Evolutionary conservation across 1,140 invertebrate genomes (phyloP), one percentile per base, ranked within the genome.

Genomic region (Andrena cerasifolii): DNA sequence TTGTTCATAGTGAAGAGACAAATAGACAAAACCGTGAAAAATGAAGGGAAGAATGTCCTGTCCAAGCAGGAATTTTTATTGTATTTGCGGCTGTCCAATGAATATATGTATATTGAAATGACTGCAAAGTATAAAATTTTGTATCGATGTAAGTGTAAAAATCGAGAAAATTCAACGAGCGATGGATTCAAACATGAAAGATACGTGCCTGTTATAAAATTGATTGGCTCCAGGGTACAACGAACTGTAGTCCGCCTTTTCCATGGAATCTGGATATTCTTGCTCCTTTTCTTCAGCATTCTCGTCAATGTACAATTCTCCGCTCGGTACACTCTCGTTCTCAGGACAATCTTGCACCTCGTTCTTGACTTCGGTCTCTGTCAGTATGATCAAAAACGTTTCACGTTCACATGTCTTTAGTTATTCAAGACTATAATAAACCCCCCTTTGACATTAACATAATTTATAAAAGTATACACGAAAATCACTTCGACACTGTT

Each of bases 131-230:
- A 49, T 49, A 5, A 49, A 49, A 49, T 5, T 49, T 49, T 18
- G 4, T 16, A n/a, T 49, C 16, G 6, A 49, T 5, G 18, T 49
- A 5, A 16, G 18, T n/a, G 33, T 21, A 1, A 7, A 43, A 18
- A 6, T 2, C 6, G 36, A 59, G 21, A 6, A 47, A 43, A 40
- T 40, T 40, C 4, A 28, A 40, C 36, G 0, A 24, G 49, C 33
- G 12, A n/a, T 36, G 21, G 1, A 10, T 47, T 18, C 1, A 26
- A 31, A 18, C 6, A 18, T 18, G 12, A 51, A 14, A 21, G 28
- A 62, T 49, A 68, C 56, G 49, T 91, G 95, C 95, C 95, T 95
- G 92, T 95, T 95, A 82, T 95, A 95, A 92, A 95, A 95, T 88
- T 95, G 94, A 92, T 95, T 95, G 72, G 95, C 87, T 78, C 87